Base-by-base conservation (phyloP, 2,888 invertebrate species). In the Eudemis profundana region DNA sequence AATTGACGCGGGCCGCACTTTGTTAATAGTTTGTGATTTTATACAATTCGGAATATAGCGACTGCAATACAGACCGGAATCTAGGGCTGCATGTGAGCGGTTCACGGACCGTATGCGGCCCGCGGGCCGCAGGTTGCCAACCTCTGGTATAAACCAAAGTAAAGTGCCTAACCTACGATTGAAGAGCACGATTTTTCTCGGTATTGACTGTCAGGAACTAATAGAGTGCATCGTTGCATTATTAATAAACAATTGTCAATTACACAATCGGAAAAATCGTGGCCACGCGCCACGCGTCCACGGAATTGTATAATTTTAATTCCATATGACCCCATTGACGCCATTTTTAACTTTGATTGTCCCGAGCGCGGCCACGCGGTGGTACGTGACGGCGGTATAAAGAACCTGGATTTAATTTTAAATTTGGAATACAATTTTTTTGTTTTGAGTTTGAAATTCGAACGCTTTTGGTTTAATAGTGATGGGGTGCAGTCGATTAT, bases 261-360 rank as follows among this genome's bases (percentile, higher is more conserved):
- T 46, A 60, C 57, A 60, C 44, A 60, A 65, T 65, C 46, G 46
- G 46, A 53, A 65, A 53, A 60, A 65, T 65, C 59, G 65, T 65
- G 65, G 23, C n/a, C 65, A 53, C 65, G 51, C 64, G 64, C 50
- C 57, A 21, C 54, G 15, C 33, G 40, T 29, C 38, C 29, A 17
- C 4, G 36, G 50, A 57, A 57, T 57, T 21, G 57, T 51, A 57
- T 56, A 51, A 46, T 64, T 57, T 56, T 19, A 49, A 57, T 64
- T 50, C 29, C 23, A 50, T 17, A 15, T 57, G 42, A 42, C 50
- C 50, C 42, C 40, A 49, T 56, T 40, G 57, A 50, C 57, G 64
- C 57, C 57, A 38, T 64, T 50, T 57, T 64, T 5, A 33, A n/a
- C 50, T 64, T 44, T 44, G 21, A 63, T 40, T 56, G 44, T 33